Conservation (phyloP, 2,797 vertebrate species). For the Zenarchopterus dispar region DNA sequence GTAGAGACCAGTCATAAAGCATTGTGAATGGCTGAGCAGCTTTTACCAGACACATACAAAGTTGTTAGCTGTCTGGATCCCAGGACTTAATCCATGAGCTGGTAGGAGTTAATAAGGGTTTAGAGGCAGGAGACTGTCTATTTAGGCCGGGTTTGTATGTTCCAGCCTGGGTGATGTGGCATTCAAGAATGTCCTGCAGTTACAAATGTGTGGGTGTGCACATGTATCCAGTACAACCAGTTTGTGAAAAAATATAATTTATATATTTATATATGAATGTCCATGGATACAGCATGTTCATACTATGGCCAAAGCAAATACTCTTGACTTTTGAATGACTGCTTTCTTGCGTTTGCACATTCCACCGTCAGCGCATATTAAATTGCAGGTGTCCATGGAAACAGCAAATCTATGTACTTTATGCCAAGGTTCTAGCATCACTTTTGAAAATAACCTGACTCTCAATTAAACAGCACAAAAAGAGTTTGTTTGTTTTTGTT, state of each 20-base stretch:
- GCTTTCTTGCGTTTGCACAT: background rate
- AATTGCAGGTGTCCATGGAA: too few relatives aligned
- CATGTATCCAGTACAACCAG: conserved; percentile 5
- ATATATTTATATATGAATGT: too few relatives aligned
- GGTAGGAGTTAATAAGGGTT: conserved; percentile 76
- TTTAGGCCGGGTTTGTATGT: conserved; percentile 57
- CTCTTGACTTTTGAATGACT: background rate
- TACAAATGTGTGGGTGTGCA: conserved; percentile 28
- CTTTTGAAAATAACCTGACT: too few relatives aligned
- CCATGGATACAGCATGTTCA: too few relatives aligned
- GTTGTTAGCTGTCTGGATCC: conserved; percentile 72
- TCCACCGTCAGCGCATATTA: too few relatives aligned
- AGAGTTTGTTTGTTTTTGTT: too few relatives aligned
- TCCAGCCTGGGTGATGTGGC: conserved; percentile 44
- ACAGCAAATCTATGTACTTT: too few relatives aligned
- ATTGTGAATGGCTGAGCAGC: conserved; percentile 81
- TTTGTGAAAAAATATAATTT: too few relatives aligned
- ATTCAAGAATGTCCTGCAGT: conserved; percentile 53
- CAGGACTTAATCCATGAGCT: conserved; percentile 73
- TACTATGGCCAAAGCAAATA: background rate
- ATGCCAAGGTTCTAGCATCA: too few relatives aligned
- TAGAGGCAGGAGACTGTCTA: conserved; percentile 63
- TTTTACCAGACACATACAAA: conserved; percentile 76
- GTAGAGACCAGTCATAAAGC: conserved; percentile 70
- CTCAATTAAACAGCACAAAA: too few relatives aligned